A percentile compares a stretch with the other conserved stretches of the same genome.
Conservation (phyloP, 2,797 vertebrate species). For the Hafferia zeledoni region DNA sequence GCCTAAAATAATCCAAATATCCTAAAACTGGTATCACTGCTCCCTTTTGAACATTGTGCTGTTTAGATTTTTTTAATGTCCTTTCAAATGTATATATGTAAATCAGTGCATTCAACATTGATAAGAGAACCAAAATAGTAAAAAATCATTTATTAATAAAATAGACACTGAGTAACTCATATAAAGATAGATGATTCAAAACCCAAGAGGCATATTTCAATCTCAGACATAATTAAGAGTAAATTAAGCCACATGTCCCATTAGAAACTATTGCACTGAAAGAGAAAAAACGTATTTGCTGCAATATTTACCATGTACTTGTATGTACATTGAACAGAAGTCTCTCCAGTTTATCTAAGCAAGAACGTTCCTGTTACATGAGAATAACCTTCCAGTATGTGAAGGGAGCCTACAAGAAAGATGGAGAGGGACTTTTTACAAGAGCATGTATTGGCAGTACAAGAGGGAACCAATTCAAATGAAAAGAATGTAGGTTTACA, state of each 20-base stretch:
- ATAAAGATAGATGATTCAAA: not conserved
- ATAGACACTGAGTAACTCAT: not conserved
- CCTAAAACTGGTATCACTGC: not conserved
- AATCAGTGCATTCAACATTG: not conserved
- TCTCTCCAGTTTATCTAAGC: not conserved
- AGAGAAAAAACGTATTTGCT: not conserved
- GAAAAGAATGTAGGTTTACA: not conserved
- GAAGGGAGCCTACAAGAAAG: not conserved
- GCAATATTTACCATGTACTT: not conserved
- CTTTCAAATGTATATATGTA: not conserved
- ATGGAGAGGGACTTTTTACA: not conserved
- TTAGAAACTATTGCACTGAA: not conserved
- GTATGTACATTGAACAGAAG: not conserved
- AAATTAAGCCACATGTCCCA: not conserved
- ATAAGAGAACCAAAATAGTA: slow-evolving; percentile 7
- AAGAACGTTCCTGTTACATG: not conserved
- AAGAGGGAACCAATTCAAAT: not conserved
- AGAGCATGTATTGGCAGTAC: not conserved
- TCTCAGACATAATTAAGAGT: not conserved
- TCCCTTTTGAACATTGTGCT: not conserved
- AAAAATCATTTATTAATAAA: slow-evolving; percentile 55
- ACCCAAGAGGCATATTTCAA: not conserved
- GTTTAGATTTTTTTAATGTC: not conserved
- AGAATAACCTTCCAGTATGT: not conserved
- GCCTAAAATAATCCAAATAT: not conserved